These are phyloP conservation scores for Nyctibius grandis DNA, from an alignment of 2,797 vertebrate genomes.

Conservation along the genomic window DNA sequence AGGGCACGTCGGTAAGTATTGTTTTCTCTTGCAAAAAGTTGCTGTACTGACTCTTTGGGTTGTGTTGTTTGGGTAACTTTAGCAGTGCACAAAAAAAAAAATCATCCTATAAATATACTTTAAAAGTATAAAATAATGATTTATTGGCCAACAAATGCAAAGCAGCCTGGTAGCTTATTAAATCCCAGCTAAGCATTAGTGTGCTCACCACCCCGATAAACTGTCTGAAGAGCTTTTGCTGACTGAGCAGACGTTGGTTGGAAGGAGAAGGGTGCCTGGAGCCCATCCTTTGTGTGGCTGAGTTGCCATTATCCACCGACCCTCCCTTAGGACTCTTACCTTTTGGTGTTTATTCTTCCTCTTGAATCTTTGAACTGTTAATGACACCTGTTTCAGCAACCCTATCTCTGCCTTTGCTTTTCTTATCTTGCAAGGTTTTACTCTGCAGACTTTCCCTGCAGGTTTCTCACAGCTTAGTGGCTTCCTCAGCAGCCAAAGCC, in stretches of 20 bases:
- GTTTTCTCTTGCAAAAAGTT: neutral
- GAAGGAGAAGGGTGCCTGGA: neutral
- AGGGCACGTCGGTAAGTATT: constrained; percentile 13
- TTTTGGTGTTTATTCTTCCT: neutral
- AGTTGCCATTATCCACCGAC: neutral
- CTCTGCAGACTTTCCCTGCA: neutral
- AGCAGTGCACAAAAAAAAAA: neutral
- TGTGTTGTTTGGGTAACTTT: neutral
- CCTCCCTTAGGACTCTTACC: neutral
- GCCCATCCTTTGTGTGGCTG: neutral
- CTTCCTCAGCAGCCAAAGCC: neutral
- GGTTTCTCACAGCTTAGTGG: neutral
- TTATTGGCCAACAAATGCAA: neutral
- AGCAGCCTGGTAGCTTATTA: neutral
- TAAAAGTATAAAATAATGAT: neutral
- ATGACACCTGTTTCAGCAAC: neutral
- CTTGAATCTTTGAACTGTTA: constrained; percentile 20
- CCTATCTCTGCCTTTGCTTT: neutral
- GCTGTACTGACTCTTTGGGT: neutral
- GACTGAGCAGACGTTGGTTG: neutral
- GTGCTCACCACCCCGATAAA: neutral
- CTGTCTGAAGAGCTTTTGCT: neutral
- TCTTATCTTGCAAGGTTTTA: constrained; percentile 3
- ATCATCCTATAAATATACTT: neutral
- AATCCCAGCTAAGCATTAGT: neutral